These are phyloP conservation scores for Drosophila repletoides DNA, from an alignment of 1,140 invertebrate species.

Conservation along the genomic window DNA sequence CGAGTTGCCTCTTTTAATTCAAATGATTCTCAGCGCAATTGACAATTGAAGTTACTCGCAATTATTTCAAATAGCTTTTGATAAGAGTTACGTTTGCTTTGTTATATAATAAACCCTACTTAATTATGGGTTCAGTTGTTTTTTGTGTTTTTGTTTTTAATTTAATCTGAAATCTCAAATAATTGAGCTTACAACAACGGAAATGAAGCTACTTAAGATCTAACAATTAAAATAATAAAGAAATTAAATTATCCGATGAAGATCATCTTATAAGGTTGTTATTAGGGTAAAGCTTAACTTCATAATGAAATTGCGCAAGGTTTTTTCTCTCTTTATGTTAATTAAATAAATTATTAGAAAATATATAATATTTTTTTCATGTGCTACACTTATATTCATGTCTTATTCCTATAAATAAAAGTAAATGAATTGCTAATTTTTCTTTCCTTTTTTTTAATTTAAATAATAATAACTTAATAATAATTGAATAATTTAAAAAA, in stretches of 20 bases:
- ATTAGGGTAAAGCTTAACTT: no score
- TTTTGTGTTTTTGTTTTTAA: neutral
- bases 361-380: no score
- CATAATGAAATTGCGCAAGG: no score
- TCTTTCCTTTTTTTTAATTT: no score
- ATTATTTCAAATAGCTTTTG: slow-evolving; percentile 29
- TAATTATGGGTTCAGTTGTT: slow-evolving; percentile 28
- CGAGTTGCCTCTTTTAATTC: no score
- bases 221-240: slow-evolving; percentile 46
- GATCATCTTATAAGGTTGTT: slow-evolving; percentile 15
- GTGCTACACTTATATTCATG: no score
- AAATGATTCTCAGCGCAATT: neutral
- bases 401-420: no score
- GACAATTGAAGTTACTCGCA: slow-evolving; percentile 2
- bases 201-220: slow-evolving; percentile 24
- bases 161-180: slow-evolving; percentile 25
- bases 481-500: neutral
- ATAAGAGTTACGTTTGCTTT: slow-evolving; percentile 55
- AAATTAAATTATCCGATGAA: neutral
- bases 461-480: no score
- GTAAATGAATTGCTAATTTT: no score
- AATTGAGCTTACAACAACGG: slow-evolving; percentile 33
- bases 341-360: no score
- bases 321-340: no score
- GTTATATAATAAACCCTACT: slow-evolving; percentile 35